Conservation (phyloP, 2,797 vertebrate genomes). For the Bufotes viridis region DNA sequence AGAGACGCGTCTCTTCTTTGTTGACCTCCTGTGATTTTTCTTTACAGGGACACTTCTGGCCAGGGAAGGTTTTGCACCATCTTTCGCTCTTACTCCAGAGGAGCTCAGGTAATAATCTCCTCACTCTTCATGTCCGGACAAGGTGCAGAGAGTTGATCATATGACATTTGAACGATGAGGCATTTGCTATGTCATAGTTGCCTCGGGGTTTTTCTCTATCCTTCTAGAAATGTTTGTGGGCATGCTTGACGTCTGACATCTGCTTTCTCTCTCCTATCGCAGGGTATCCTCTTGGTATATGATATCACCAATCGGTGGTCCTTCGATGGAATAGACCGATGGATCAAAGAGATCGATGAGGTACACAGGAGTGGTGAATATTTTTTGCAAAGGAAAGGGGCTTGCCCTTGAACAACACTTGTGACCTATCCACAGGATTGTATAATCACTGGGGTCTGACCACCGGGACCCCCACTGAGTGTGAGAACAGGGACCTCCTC, state of each 20-base stretch:
- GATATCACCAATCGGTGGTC: conserved; percentile 99
- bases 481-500: too few species aligned
- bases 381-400: too few species aligned
- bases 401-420: too few species aligned
- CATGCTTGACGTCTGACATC: too few species aligned
- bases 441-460: too few species aligned
- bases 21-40: conserved; percentile 53
- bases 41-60: conserved; percentile 95
- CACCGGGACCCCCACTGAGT: too few species aligned
- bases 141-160: background rate
- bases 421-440: too few species aligned
- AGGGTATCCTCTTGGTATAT: conserved; percentile 98
- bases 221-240: background rate
- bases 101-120: conserved; percentile 85
- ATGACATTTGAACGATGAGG: background rate
- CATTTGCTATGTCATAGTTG: background rate
- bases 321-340: conserved; percentile 96
- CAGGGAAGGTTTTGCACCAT: conserved; percentile 98
- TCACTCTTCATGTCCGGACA: background rate
- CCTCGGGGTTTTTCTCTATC: background rate
- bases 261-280: conserved; percentile 34
- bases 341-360: conserved; percentile 99
- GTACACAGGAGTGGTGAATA: conserved; percentile 68
- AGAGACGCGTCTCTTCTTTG: background rate
- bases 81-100: conserved; percentile 97